phyloP scores from a whole-genome alignment of 2,797 vertebrate genomes.

The Octomys mimax region DNA sequence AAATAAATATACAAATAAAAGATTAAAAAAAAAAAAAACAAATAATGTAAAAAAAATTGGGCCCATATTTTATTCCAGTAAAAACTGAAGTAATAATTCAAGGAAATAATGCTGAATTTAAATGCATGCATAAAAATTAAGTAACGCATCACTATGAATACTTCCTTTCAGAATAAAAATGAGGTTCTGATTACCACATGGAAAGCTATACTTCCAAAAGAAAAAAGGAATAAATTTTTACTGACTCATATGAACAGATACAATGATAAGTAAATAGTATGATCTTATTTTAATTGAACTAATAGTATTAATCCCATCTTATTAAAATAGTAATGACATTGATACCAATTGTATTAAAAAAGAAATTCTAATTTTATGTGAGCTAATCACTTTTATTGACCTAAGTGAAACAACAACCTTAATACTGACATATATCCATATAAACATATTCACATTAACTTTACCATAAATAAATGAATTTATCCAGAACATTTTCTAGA shows the following conservation, averaged over 20 bases:
- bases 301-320: slow-evolving; percentile 39
- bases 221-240: slow-evolving; percentile 41
- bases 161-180: slow-evolving; percentile 55
- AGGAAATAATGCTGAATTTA: slow-evolving; percentile 37
- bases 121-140: slow-evolving; percentile 36
- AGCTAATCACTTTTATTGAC: slow-evolving; percentile 40
- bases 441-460: slow-evolving; percentile 20
- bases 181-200: slow-evolving; percentile 31
- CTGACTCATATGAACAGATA: slow-evolving; percentile 34
- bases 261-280: slow-evolving; percentile 49
- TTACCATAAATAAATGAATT: slow-evolving; percentile 50
- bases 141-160: slow-evolving; percentile 20
- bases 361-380: slow-evolving; percentile 48
- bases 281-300: slow-evolving; percentile 54
- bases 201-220: slow-evolving; percentile 54
- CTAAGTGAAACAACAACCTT: slow-evolving; percentile 40
- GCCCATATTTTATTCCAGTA: background rate
- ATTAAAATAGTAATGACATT: background rate
- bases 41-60: background rate
- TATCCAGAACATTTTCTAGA: slow-evolving; percentile 25
- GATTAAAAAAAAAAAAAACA: too few relatives aligned
- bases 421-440: slow-evolving; percentile 19
- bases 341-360: slow-evolving; percentile 15
- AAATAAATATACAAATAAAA: too few relatives aligned
- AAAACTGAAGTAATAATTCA: slow-evolving; percentile 55